Base-by-base conservation (phyloP, 2,888 invertebrate species). In the Limnephilus rhombicus region DNA sequence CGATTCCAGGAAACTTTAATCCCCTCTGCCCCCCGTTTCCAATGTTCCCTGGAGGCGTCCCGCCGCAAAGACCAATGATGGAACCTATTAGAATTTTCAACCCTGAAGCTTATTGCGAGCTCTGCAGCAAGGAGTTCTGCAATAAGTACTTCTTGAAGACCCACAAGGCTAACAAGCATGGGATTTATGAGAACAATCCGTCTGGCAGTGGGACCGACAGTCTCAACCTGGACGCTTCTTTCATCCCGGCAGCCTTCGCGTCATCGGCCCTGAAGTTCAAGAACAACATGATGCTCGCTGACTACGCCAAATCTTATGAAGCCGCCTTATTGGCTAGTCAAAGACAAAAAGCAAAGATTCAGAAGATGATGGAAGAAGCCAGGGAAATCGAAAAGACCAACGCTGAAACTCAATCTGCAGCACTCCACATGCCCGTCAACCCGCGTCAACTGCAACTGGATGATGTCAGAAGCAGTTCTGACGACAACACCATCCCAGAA, bases 51-150 rank as follows among this genome's bases (percentile, higher is more conserved):
- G 89, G 92, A n/a, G 93, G 93, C 2, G 93, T 93, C 4, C 93
- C 93, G 12, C 93, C 93, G 45, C 93, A 92, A 49, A 89, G 93
- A 86, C 95, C 96, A 34, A 91, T 93, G 92, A 96, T 96, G 94
- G 96, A 96, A 91, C 97, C 98, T 1, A 96, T 98, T 92, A 96
- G 98, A 94, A 99, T 99, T 94, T 99, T 99, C 95, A 99, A 99
- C 95, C 99, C 98, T 2, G 99, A 99, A 95, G 99, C 99, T 31
- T 99, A 98, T 95, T 99, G 99, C 95, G 99, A 99, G 95, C 97
- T 99, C 92, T 99, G 99, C 96, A 99, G 99, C 96, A 99, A 99
- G 95, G 99, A 99, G 96, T 99, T 99, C 95, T 99, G 99, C 96
- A 99, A 99, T 96, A 99, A 99, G 95, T 99, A 99, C 96, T 99